Base-by-base conservation (phyloP, 1,140 invertebrate species). In the Spodoptera litura region DNA sequence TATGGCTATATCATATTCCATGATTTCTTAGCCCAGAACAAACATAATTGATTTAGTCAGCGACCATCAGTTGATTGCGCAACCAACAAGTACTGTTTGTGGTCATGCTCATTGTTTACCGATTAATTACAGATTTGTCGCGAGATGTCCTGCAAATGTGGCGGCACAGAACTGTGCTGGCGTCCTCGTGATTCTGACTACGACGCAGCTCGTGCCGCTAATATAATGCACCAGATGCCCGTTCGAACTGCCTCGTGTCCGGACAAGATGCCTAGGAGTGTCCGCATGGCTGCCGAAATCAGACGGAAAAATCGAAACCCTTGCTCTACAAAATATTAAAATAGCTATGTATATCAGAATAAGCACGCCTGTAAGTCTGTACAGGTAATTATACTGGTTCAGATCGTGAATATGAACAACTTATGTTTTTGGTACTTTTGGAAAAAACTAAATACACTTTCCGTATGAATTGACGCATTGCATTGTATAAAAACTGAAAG, bases 71-170 rank as follows among this genome's bases (percentile, higher is more conserved):
- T 20, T 20, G 20, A 20, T 20, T 20, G 20, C 20, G 20, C 0
- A 20, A 20, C 20, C 20, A 20, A 20, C 20, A 1, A 20, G 20
- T 20, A 20, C 20, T 20, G 20, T 31, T 31, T 0, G 2, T 31
- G 31, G 31, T 5, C 31, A 31, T 31, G 31, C 31, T 31, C 31
- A 31, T 2, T 31, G 3, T 31, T 31, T 31, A 31, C 31, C 3
- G 4, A 55, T 71, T 11, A 1, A 62, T 11, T 68, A 12, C 77
- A 94, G 92, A 91, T 94, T 53, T 94, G 92, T 70, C 91, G 91
- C 15, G 87, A 93, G 52, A 92, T 92, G 91, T 90, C 91, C 0
- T 91, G 91, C 71, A 83, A 68, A 15, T 91, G 89, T 44, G 90
- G 91, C 20, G 84, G 80, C 51, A 90, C 87, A 2, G 90, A 88